Conservation (phyloP, 1,140 invertebrate genomes). For the Drosophila sucinea region DNA sequence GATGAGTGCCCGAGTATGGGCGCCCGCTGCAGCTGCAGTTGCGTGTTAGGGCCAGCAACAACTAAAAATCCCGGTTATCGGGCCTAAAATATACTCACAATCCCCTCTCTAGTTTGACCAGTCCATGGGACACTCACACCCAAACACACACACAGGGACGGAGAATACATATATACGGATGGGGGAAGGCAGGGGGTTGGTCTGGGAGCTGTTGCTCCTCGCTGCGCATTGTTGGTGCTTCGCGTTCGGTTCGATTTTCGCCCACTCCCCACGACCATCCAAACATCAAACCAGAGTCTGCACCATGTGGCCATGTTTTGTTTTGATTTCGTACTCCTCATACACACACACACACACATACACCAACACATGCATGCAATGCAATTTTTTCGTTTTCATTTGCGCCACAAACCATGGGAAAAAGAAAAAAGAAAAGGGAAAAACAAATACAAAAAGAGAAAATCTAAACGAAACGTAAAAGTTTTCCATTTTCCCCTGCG, state of each 20-base stretch:
- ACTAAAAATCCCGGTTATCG: constrained; percentile 45
- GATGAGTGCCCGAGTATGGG: not conserved
- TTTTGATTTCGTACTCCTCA: constrained; percentile 69
- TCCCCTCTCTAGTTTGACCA: constrained; percentile 39
- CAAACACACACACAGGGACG: constrained; percentile 11
- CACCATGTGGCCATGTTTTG: constrained; percentile 66
- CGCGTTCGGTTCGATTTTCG: constrained; percentile 55
- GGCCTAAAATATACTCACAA: constrained; percentile 59
- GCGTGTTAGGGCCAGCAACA: constrained; percentile 6
- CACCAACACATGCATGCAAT: constrained; percentile 39
- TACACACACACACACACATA: constrained; percentile 24
- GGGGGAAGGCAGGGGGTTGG: constrained; percentile 13
- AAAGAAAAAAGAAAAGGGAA: constrained; percentile 23
- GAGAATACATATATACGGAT: not conserved
- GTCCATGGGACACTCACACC: constrained; percentile 10
- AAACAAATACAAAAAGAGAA: constrained; percentile 29
- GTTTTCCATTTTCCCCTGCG: constrained; percentile 63
- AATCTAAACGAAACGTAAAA: constrained; percentile 55
- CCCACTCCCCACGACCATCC: constrained; percentile 4
- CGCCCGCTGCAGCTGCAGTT: constrained; percentile 11
- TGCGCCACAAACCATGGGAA: constrained; percentile 27
- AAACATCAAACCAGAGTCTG: constrained; percentile 26
- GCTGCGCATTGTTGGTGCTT: constrained; percentile 41
- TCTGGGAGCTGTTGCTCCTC: constrained; percentile 61
- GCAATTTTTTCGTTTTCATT: constrained; percentile 81